Evolutionary conservation across 2,113 vertebrate genomes (phyloP).

Genomic region (Dolichotis patagonum): DNA sequence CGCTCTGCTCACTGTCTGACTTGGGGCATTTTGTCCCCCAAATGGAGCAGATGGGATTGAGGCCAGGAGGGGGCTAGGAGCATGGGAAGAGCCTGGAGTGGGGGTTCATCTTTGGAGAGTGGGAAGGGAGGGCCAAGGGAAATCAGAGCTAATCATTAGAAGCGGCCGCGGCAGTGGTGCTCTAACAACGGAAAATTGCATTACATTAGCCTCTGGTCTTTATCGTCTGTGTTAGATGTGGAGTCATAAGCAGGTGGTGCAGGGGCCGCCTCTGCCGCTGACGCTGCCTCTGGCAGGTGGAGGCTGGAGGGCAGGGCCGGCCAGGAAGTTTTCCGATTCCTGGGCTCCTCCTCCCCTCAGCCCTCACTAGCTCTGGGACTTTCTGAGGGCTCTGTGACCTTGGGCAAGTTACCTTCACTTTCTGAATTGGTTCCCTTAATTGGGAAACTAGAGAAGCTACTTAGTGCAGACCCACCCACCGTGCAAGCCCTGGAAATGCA

Average conservation of each 20-base stretch:
- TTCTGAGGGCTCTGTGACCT: constrained; percentile 24
- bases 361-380: not conserved
- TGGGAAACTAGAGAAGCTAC: not conserved
- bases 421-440: not conserved
- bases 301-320: not conserved
- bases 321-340: not conserved
- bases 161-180: constrained; percentile 66
- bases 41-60: not conserved
- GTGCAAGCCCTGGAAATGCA: fast-evolving
- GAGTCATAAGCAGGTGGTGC: constrained; percentile 51
- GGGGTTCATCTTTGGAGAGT: not conserved
- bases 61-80: not conserved
- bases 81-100: not conserved
- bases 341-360: too few species aligned
- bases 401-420: not conserved
- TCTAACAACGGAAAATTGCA: constrained; percentile 77
- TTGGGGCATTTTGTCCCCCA: not conserved
- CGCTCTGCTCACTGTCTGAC: fast-evolving
- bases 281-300: not conserved
- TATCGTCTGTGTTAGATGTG: constrained; percentile 12
- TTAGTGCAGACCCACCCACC: not conserved
- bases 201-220: constrained; percentile 71
- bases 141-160: constrained; percentile 75
- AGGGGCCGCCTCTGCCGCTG: not conserved
- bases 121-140: constrained; percentile 63